Percentiles rank a stretch among this genome's conserved stretches.
Conservation (phyloP, 1,140 invertebrate genomes). For the Psix sp. region DNA sequence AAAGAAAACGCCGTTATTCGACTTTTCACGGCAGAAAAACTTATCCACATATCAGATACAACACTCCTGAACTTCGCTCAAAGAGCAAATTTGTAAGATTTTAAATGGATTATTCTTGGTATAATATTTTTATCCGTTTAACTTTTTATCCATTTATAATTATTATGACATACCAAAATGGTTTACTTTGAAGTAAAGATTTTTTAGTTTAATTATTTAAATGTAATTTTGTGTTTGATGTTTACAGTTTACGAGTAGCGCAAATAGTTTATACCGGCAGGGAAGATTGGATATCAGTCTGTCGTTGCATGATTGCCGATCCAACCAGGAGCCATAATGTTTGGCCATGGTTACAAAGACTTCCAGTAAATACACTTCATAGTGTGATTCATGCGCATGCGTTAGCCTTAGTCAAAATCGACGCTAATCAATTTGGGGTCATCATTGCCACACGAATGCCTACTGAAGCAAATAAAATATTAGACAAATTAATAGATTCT, state of each 20-base stretch:
- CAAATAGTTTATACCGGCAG: slow-evolving; percentile 69
- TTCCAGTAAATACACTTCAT: slow-evolving; percentile 65
- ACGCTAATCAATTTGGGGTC: slow-evolving; percentile 63
- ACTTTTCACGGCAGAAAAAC: slow-evolving; percentile 83
- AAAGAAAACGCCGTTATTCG: slow-evolving; percentile 89
- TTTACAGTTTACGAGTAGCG: slow-evolving; percentile 70
- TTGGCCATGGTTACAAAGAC: slow-evolving; percentile 69
- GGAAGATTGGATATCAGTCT: slow-evolving; percentile 73
- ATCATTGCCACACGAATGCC: slow-evolving; percentile 64
- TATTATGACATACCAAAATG: too few species aligned
- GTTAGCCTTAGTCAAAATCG: slow-evolving; percentile 60
- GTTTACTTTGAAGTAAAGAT: too few species aligned
- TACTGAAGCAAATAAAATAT: slow-evolving; percentile 64
- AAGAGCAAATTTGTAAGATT: slow-evolving; percentile 82
- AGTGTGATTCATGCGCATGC: slow-evolving; percentile 62
- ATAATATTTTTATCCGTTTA: too few species aligned
- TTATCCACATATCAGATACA: slow-evolving; percentile 79
- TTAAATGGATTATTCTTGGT: too few species aligned
- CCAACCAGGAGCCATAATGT: slow-evolving; percentile 66
- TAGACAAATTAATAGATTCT: slow-evolving; percentile 71
- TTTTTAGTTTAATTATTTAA: too few species aligned
- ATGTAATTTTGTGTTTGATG: too few species aligned
- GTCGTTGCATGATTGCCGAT: slow-evolving; percentile 70
- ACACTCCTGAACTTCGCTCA: slow-evolving; percentile 80
- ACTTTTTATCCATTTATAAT: not conserved